Evolutionary conservation across 1,140 invertebrate species (phyloP), one percentile per base, ranked within the genome.

Genomic region (Dreissena polymorpha): DNA sequence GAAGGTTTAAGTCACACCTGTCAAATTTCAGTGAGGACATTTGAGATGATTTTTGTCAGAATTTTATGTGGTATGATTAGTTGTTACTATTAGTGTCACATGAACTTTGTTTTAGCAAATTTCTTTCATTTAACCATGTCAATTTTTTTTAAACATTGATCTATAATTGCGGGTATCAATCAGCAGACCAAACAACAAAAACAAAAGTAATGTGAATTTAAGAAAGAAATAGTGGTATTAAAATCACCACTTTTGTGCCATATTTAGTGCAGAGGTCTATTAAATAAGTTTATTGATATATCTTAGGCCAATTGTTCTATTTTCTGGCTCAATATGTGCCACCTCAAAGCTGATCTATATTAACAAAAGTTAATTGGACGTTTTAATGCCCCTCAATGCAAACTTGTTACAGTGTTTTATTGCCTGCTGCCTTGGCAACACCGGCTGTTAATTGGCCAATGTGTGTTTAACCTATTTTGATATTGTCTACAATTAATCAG

Each of bases 401-500:
- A 80, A 80, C 78, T 64, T 65, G 18, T 55, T 27, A 39, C 29
- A 16, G 53, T 3, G 23, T 23, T 80, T 80, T 80, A 80, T 80
- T 51, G 69, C 55, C 78, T 23, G 49, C 18, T 25, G 23, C 29
- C 65, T 64, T 53, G 72, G 65, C 53, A 50, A 74, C 72, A 64
- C 0, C 0, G n/a, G 10, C 27, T 83, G 71, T 83, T 83, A 83
- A 83, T 83, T 83, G 80, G 63, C 27, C 65, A 55, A 13, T 83
- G 80, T 83, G 80, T 83, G 57, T 83, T 74, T 83, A 83, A 83
- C 80, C 80, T 75, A 83, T 75, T 83, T 83, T 53, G 60, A 83
- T 75, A 75, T 83, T 83, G 80, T 83, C 80, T 65, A 21, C 53
- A 73, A 69, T 75, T 83, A 83, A 69, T 83, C 69, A 49, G 21